Base-by-base conservation (phyloP, 2,797 vertebrate genomes). In the Sarcoramphus papa region DNA sequence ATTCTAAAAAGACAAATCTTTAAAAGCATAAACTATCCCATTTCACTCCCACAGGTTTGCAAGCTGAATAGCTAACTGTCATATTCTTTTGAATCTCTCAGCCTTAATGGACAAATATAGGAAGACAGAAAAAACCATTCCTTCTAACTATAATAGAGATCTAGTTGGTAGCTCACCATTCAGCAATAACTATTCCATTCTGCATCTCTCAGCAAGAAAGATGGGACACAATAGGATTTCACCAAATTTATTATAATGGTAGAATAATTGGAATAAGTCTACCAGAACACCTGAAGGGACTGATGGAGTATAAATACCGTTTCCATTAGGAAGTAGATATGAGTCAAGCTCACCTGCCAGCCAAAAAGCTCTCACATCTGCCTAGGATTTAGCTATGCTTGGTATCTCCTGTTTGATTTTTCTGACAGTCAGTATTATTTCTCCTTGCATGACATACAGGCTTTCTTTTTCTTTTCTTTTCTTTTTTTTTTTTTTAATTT, bases 261-360 rank as follows among this genome's bases (percentile, higher is more conserved):
- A 62, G 23, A 92, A 88, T 96, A 94, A 92, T 57, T 45, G 48
- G 90, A 96, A 86, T 84, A 94, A 88, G 60, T 60, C 76, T 75
- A 77, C 47, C 51, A 92, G 89, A 88, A 93, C 88, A 82, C 74
- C 92, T 88, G 85, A 94, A 90, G 65, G 35, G 69, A 60, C 60
- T 86, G 43, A 68, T 67, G 40, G 30, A 75, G n/a, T 82, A 88
- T 68, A 92, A 95, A 94, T 40, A 77, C 70, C 33, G 69, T 90
- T 94, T 95, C 80, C 47, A 93, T 91, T 90, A 94, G 73, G 76
- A 90, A 83, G 40, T 4, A 91, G 24, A 21, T 70, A 59, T 40
- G 74, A 93, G 53, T 77, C 87, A 93, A 91, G 48, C 79, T 90
- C 80, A 85, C 77, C 68, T 95, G 63, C 82, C 77, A 88, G 73